These are phyloP conservation scores for Ceratoteleas bidentatus DNA, from an alignment of 1,140 invertebrate species.

Conservation along the genomic window DNA sequence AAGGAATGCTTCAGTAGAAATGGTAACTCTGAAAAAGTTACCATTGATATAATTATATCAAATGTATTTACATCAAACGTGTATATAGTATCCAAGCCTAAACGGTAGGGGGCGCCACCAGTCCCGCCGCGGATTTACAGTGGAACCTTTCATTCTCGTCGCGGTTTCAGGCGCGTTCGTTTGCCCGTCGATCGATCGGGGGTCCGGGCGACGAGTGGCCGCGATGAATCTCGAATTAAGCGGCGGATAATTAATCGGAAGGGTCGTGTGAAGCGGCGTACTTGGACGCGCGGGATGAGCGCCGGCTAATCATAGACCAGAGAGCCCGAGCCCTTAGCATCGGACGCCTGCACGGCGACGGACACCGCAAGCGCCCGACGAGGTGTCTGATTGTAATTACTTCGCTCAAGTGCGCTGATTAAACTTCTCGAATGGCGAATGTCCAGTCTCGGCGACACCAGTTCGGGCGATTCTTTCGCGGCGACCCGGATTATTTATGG, in stretches of 20 bases:
- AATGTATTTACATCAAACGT: too few relatives aligned
- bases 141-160: too few relatives aligned
- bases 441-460: slow-evolving; percentile 59
- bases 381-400: slow-evolving; percentile 82
- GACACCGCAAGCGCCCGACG: slow-evolving; percentile 48
- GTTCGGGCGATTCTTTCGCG: slow-evolving; percentile 47
- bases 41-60: too few relatives aligned
- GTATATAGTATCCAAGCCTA: too few relatives aligned
- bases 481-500: slow-evolving; percentile 28
- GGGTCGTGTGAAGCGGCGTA: slow-evolving; percentile 71
- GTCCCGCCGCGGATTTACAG: too few relatives aligned
- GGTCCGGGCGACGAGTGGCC: slow-evolving; percentile 59
- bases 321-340: slow-evolving; percentile 73
- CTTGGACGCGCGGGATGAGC: slow-evolving; percentile 68
- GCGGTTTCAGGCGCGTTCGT: not conserved
- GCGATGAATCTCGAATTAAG: slow-evolving; percentile 80
- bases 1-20: too few relatives aligned
- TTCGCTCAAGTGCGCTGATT: slow-evolving; percentile 81
- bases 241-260: slow-evolving; percentile 81
- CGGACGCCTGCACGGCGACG: slow-evolving; percentile 72
- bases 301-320: slow-evolving; percentile 80
- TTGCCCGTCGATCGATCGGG: slow-evolving; percentile 11
- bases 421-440: slow-evolving; percentile 77
- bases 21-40: too few relatives aligned
- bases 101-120: too few relatives aligned